Evolutionary conservation across 2,113 vertebrate genomes (phyloP).

Genomic region (Podocnemis expansa): DNA sequence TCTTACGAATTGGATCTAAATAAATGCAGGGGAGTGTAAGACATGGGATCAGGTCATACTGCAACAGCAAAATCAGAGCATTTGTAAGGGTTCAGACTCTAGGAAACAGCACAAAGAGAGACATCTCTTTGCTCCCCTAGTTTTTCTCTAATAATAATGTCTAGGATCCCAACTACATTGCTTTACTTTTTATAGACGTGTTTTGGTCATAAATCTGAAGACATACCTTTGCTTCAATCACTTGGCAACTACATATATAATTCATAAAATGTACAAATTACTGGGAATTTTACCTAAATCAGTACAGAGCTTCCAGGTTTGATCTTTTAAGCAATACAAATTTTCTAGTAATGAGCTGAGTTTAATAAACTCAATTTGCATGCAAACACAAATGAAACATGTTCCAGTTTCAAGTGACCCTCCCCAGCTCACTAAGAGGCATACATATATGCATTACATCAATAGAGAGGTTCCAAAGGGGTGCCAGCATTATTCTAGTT

Average conservation of each 20-base stretch:
- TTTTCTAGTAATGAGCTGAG: not conserved
- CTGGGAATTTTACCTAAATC: not conserved
- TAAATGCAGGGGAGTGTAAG: no score
- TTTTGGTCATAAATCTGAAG: not conserved
- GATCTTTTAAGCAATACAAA: not conserved
- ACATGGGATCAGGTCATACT: no score
- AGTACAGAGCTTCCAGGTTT: not conserved
- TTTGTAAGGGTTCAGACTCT: no score
- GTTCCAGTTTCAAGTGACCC: not conserved
- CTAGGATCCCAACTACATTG: rapidly evolving
- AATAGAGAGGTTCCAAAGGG: no score
- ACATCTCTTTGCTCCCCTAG: not conserved
- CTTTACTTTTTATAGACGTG: not conserved
- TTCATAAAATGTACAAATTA: not conserved
- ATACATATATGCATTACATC: rapidly evolving
- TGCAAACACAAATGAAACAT: not conserved
- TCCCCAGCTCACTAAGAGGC: not conserved
- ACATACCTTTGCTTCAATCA: not conserved
- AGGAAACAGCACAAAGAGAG: no score
- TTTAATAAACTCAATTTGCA: not conserved
- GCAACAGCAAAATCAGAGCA: no score
- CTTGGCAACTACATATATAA: not conserved
- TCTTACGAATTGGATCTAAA: no score
- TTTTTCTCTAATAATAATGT: not conserved
- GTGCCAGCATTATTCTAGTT: no score